Conservation (phyloP, 2,888 invertebrate genomes). For the Idaea straminata region DNA sequence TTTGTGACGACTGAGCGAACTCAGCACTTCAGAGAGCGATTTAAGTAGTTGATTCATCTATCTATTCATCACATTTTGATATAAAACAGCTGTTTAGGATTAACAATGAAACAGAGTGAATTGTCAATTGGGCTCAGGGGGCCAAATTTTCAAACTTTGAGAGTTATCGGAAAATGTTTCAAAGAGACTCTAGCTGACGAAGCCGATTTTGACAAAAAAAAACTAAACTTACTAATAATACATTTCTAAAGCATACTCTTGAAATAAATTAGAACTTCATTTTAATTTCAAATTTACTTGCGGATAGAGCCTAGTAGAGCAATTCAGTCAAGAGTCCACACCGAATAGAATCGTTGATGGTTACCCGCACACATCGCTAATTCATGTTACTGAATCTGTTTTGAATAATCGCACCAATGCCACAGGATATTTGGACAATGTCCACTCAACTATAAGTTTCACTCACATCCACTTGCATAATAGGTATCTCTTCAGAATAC, state of each 20-base stretch:
- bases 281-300: background rate
- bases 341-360: constrained; percentile 12
- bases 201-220: background rate
- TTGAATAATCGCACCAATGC: constrained; percentile 53
- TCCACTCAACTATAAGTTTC: constrained; percentile 49
- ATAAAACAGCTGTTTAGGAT: no score
- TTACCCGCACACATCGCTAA: constrained; percentile 30
- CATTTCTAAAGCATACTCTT: background rate
- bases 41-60: no score
- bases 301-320: background rate
- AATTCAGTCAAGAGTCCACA: constrained; percentile 13
- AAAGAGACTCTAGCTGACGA: constrained; percentile 3
- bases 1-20: constrained; percentile 36
- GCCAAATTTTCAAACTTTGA: no score
- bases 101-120: no score
- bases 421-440: constrained; percentile 54
- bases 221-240: constrained; percentile 5
- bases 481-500: constrained; percentile 15
- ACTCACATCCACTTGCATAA: constrained; percentile 43
- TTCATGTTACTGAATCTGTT: constrained; percentile 49
- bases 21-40: constrained; percentile 22
- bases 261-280: background rate
- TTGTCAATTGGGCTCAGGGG: no score
- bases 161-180: no score
- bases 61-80: no score